Base-by-base conservation (phyloP, 2,797 vertebrate genomes). In the Enteromius anoplus region DNA sequence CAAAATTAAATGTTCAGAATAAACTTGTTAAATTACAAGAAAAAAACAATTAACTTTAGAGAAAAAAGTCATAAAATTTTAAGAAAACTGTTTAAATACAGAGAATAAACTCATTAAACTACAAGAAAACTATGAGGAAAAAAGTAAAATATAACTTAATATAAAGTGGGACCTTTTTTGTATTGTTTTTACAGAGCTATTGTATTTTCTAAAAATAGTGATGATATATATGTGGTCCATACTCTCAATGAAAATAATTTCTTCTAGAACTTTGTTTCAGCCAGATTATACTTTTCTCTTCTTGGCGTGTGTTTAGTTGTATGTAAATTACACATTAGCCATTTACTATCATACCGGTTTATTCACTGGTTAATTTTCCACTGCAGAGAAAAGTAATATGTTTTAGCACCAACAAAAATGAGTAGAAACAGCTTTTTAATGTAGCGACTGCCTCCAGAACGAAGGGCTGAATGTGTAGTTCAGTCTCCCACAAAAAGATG, bases 401-500 rank as follows among this genome's bases (percentile, higher is more conserved):
- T 71, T 49, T 47, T 2, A 70, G 26, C 42, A 70, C 45, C 23
- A 71, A 5, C 8, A 69, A 45, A 47, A 29, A n/a, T 7, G 0
- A 7, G 21, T 7, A 32, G 17, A 66, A 66, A 66, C 32, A 66
- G 34, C 17, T 40, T 42, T 5, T 15, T 15, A 15, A 9, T 47
- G 4, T 21, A 34, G 7, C 62, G 15, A 32, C 8, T 8, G 6
- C 26, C 26, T 47, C 4, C 8, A 5, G 21, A 8, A 21, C 1
- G 19, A 53, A 8, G n/a, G 23, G 55, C 11, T 2, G n/a, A 26
- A 1, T 26, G 17, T 49, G 6, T 29, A 55, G 5, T 17, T 29
- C 12, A 29, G 26, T 64, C 21, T 71, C 4, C 23, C 7, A 76
- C 21, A 29, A 14, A 17, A 58, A 83, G 75, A 77, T 78, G 75